Evolutionary conservation across 1,140 invertebrate species (phyloP), one percentile per base, ranked within the genome.

Genomic region (Drosophila tristis): DNA sequence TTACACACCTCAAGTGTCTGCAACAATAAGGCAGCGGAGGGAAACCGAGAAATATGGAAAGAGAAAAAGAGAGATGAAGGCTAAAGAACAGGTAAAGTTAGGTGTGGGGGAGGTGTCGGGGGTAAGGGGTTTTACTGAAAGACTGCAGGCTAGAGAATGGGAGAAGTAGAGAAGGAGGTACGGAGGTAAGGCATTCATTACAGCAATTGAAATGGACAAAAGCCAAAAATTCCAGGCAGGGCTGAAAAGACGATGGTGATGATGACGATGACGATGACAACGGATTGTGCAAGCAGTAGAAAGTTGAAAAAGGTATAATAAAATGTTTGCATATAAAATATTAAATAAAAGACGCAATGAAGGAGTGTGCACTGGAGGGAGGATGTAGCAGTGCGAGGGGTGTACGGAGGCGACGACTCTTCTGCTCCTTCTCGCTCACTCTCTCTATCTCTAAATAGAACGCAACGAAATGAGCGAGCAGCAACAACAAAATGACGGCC

Each of bases 381-480:
- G 4, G 11, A 39, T 39, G 13, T 2, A 11, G 61, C 35, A 25
- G 60, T 39, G 31, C 42, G 23, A 48, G 61, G 31, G 15, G 20
- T 39, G 29, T 20, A 31, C 2, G 29, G 13, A 15, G 55, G 53
- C 45, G 48, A 23, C 54, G 31, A 31, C 31, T 31, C 31, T 31
- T 2, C 31, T 31, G 8, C 23, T 25, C 23, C 42, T 25, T 25
- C 23, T 25, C 23, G 3, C 23, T 29, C 26, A 6, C 26, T 29
- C 26, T 6, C 42, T 35, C 44, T 55, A 29, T 74, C 54, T 74
- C 55, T 49, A 75, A 44, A 66, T 49, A 56, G 53, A 26, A 61
- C 65, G 70, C 55, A 90, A 90, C 87, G 53, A 90, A 90, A 90
- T 87, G 87, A 90, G 79, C 87, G 87, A 90, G 81, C 64, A 90